Base-by-base conservation (phyloP, 2,113 vertebrate species). In the Crotophaga sulcirostris region DNA sequence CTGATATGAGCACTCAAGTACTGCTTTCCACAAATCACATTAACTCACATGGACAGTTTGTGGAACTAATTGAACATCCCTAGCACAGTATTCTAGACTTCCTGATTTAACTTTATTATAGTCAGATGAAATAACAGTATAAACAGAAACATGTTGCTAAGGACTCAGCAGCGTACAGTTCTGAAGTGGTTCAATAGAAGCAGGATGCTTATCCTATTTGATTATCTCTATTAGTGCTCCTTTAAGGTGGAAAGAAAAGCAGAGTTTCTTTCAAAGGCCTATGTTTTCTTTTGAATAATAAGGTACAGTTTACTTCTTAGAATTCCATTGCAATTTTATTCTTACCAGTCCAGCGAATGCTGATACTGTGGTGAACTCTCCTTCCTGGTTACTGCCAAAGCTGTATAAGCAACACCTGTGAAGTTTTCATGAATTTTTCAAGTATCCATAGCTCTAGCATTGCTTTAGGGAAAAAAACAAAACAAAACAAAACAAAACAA, bases 101-200 rank as follows among this genome's bases (percentile, higher is more conserved):
- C 67, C 70, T 94, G 59, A 94, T 95, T 93, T 80, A 42, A 80
- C 75, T 93, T 95, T 59, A 87, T 93, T 88, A 81, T 9, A 94
- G 91, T 77, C 82, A 80, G 79, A 90, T 93, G 67, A 67, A 93
- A 89, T 83, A 89, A 83, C 47, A 31, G 38, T 34, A n/a, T 13
- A 44, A 83, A 83, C 54, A 34, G 59, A 81, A 91, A 90, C 52
- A 62, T 8, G 59, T 79, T 91, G 90, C 81, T 91, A 83, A 93
- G 74, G 84, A 28, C 38, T 63, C n/a, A 0, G 40, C 11, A 73
- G 36, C 54, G 29, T 16, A 26, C 23, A 54, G 17, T 74, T 64
- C 67, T 33, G 45, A 83, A 83, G 67, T 4, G 1, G 55, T 33
- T 96, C 93, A 88, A 82, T 88, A 83, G 93, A 88, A 88, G 58